These are phyloP conservation scores for Micoletzkya japonica DNA, from an alignment of 2,888 invertebrate species.

Conservation along the genomic window DNA sequence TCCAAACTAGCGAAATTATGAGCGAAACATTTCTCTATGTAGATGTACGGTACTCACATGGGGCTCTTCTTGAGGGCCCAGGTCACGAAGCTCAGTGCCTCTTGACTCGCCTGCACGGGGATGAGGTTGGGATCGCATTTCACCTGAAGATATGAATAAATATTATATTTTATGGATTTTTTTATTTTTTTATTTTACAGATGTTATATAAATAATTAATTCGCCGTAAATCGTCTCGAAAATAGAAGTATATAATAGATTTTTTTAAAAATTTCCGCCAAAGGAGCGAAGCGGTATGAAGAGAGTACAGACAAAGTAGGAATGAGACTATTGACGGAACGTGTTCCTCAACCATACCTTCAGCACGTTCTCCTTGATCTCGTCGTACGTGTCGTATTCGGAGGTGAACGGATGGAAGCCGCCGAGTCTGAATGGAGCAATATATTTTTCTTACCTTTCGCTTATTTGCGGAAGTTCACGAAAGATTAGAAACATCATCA, in stretches of 20 bases:
- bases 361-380: conserved; percentile 83
- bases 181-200: too few relatives aligned
- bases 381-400: conserved; percentile 72
- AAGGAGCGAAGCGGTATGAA: too few relatives aligned
- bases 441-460: too few relatives aligned
- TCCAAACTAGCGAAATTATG: too few relatives aligned
- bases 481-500: background rate
- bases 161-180: background rate
- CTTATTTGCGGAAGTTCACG: background rate
- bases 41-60: conserved; percentile 71
- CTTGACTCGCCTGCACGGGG: conserved; percentile 89
- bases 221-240: too few relatives aligned
- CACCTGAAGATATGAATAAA: too few relatives aligned
- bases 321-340: background rate
- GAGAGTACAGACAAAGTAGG: background rate
- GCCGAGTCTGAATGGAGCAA: conserved; percentile 72
- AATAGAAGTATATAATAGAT: too few relatives aligned
- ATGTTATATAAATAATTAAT: too few relatives aligned
- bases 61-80: conserved; percentile 91
- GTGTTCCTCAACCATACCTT: too few relatives aligned
- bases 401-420: conserved; percentile 88
- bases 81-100: conserved; percentile 90
- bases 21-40: background rate
- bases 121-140: conserved; percentile 90
- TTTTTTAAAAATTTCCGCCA: too few relatives aligned